These are phyloP conservation scores for Opisthograptis luteolata DNA, from an alignment of 2,888 invertebrate species.

Conservation along the genomic window DNA sequence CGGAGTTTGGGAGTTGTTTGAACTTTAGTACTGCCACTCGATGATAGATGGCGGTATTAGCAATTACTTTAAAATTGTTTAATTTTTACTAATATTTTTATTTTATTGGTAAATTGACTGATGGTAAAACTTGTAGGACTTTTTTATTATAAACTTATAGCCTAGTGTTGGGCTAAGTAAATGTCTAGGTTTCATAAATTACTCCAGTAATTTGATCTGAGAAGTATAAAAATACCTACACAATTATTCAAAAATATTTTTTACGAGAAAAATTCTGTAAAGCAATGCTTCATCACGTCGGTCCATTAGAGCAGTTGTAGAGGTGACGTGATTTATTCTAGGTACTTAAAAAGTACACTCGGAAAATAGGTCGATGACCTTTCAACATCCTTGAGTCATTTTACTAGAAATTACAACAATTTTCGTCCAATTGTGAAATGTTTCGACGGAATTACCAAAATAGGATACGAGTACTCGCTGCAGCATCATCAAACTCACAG, in stretches of 20 bases:
- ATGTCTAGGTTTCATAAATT: no score
- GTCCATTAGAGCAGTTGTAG: no score
- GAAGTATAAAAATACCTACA: no score
- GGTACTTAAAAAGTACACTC: background rate
- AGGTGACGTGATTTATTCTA: no score
- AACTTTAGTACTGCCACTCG: constrained; percentile 67
- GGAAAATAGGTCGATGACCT: constrained; percentile 7
- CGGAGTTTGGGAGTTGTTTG: constrained; percentile 73
- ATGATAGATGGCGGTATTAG: constrained; percentile 52
- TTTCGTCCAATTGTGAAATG: constrained; percentile 8
- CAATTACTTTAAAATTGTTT: background rate
- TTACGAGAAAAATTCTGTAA: no score
- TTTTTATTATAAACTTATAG: no score
- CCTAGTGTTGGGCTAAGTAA: no score
- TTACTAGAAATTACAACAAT: constrained; percentile 10
- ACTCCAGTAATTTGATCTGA: no score
- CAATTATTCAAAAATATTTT: no score
- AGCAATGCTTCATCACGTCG: no score
- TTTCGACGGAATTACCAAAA: constrained; percentile 19
- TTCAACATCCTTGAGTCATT: background rate
- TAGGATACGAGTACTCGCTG: constrained; percentile 31
- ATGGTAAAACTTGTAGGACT: no score
- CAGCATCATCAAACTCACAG: constrained; percentile 40
- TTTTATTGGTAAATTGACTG: no score
- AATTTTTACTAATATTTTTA: background rate